A percentile compares a stretch with the other conserved stretches of the same genome.
Conservation (phyloP, 2,888 invertebrate species). For the Clivina fossor region DNA sequence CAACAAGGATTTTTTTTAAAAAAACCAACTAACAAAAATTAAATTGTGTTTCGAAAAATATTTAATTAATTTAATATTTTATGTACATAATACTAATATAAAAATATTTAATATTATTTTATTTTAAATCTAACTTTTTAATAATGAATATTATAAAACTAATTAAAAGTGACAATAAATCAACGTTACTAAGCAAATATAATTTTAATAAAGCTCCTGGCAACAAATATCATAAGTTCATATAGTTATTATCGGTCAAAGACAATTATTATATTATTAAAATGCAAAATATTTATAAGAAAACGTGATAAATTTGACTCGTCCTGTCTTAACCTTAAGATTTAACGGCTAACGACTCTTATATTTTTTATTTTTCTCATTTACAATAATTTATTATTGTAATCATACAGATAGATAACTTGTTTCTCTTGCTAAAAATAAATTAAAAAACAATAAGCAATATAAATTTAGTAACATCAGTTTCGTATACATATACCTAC, state of each 20-base stretch:
- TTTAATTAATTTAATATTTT: too few species aligned
- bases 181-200: slow-evolving; percentile 17
- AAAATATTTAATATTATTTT: too few species aligned
- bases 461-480: too few species aligned
- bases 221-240: slow-evolving; percentile 25
- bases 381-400: slow-evolving; percentile 12
- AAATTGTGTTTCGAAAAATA: too few species aligned
- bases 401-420: slow-evolving; percentile 6
- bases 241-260: slow-evolving; percentile 27
- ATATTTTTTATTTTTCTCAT: slow-evolving; percentile 13
- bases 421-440: slow-evolving; percentile 16
- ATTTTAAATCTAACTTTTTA: too few species aligned
- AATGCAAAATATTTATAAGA: slow-evolving; percentile 26
- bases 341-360: slow-evolving; percentile 10
- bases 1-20: too few species aligned
- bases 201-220: slow-evolving; percentile 26
- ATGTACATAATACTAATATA: too few species aligned
- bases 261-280: slow-evolving; percentile 20
- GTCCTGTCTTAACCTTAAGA: slow-evolving; percentile 12
- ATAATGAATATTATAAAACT: too few species aligned
- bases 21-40: too few species aligned
- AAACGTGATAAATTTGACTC: slow-evolving; percentile 16
- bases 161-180: not conserved
- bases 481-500: too few species aligned
- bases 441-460: slow-evolving; percentile 5